Base-by-base conservation (phyloP, 2,113 vertebrate genomes). In the Fregetta grallaria region DNA sequence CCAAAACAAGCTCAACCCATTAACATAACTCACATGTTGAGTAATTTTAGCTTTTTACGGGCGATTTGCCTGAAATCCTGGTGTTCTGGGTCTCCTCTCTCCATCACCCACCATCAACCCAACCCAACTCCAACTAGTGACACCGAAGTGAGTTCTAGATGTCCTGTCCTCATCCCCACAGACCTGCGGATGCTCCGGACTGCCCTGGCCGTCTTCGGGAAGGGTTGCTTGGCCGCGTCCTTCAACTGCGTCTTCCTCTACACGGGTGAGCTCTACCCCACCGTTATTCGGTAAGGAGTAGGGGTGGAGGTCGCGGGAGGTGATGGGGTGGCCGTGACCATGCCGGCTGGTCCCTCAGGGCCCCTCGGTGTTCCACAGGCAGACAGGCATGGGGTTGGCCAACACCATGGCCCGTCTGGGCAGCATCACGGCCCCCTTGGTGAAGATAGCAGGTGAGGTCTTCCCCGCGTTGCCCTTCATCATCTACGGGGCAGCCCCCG, bases 101-200 rank as follows among this genome's bases (percentile, higher is more conserved):
- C 58, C 70, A 38, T 99, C 71, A 98, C 77, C 92, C 59, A 62
- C 98, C 4, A 97, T 98, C 23, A 97, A 98, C 44, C 97, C 53
- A 45, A 44, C 52, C 67, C 67, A n/a, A 22, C 30, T 9, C 50
- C 49, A 27, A 2, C 26, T 0, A 0, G 59, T 11, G 50, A 6
- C 62, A 3, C 23, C 13, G 19, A 36, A 19, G 47, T 6, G 47
- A 98, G 20, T 30, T 23, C 16, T 15, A 1, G 32, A 7, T 25
- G 61, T 47, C 44, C 11, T 3, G 0, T 23, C 47, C 56, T 19
- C 7, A 4, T 59, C 71, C 73, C 34, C 20, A 5, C 75, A 96
- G 95, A 94, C 1, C 88, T 94, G 2, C 74, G 3, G 75, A 42
- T 15, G 0, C 79, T 96, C 26, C 83, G 95, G 27, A 94, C 93